Evolutionary conservation across 1,140 invertebrate genomes (phyloP).

Genomic region (Gryllus bimaculatus): DNA sequence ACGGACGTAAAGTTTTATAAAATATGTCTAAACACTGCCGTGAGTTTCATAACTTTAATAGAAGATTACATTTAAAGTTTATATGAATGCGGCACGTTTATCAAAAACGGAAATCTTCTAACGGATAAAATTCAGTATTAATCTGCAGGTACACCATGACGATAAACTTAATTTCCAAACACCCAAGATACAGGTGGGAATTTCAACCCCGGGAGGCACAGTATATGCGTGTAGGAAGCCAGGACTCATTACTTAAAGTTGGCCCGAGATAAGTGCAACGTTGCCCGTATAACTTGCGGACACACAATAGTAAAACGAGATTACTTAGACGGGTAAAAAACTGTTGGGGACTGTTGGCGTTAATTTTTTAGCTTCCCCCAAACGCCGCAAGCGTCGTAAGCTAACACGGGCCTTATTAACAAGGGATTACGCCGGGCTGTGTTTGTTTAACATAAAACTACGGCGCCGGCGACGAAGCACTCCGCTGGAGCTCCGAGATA

Average conservation of each 20-base stretch:
- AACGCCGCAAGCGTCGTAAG: not conserved
- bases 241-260: not conserved
- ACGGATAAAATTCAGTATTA: not conserved
- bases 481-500: not conserved
- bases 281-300: not conserved
- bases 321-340: constrained; percentile 1
- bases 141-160: not conserved
- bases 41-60: not conserved
- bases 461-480: not conserved
- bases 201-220: not conserved
- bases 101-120: not conserved
- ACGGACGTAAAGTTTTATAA: not conserved
- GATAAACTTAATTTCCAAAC: not conserved
- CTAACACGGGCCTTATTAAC: constrained; percentile 3
- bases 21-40: not conserved
- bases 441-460: constrained; percentile 2
- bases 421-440: not conserved
- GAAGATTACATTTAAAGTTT: not conserved
- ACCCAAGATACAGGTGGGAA: not conserved
- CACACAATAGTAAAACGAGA: constrained; percentile 4
- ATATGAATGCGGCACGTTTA: not conserved
- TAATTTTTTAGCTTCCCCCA: not conserved
- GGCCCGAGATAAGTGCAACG: not conserved
- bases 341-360: not conserved
- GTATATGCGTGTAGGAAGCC: not conserved